Conservation (phyloP, 2,113 vertebrate genomes). For the Catharus fuscescens region DNA sequence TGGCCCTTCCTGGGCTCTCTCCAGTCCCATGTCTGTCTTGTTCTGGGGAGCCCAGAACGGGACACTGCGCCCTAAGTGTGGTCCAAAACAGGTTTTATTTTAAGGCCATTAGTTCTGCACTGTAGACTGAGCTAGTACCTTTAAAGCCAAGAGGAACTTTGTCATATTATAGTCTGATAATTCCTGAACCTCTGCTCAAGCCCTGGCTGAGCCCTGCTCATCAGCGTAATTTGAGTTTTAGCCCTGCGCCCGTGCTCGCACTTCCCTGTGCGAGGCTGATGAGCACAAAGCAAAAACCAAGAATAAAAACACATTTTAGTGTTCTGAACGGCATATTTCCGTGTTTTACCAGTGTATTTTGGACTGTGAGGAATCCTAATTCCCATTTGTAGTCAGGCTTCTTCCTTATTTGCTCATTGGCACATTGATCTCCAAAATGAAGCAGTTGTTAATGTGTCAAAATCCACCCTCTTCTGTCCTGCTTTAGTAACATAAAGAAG, state of each 20-base stretch:
- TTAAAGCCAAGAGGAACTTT: not conserved
- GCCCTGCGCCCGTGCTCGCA: fast-evolving
- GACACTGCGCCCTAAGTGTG: no score
- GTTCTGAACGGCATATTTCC: not conserved
- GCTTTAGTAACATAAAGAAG: not conserved
- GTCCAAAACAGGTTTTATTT: not conserved
- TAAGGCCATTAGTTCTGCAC: not conserved
- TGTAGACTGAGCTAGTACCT: not conserved
- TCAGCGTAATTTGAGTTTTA: not conserved
- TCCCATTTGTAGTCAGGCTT: not conserved
- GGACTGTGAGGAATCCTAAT: not conserved
- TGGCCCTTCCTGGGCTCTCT: not conserved
- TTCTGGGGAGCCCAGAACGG: not conserved
- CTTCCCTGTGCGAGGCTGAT: not conserved
- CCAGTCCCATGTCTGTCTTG: not conserved
- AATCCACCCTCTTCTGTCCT: not conserved
- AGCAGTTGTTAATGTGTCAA: not conserved
- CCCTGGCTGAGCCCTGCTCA: not conserved
- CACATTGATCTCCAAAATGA: not conserved
- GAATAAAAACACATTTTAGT: not conserved
- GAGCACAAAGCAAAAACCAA: not conserved
- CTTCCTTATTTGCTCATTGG: not conserved
- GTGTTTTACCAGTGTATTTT: not conserved
- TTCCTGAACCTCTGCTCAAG: not conserved
- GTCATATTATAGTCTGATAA: not conserved